Evolutionary conservation across 2,888 invertebrate genomes (phyloP), one percentile per base, ranked within the genome.

Genomic region (Callyntrura guangdongensis): DNA sequence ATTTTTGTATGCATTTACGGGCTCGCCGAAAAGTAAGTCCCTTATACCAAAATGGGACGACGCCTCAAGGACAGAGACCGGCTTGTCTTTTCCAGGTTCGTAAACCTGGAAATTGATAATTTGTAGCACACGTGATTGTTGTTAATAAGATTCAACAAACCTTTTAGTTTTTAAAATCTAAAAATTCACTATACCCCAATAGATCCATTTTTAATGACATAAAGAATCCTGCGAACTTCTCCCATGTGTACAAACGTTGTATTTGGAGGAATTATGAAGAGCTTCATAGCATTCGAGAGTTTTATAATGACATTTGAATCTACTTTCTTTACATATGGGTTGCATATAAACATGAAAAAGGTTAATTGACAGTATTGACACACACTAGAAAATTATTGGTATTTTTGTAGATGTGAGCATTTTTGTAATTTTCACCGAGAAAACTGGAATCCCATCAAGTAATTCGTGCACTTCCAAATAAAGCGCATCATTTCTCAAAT

Each of bases 201-300:
- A 9, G 94, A 93, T 14, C 94, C 94, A 61, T 83, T 47, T 81
- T 90, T 92, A 17, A 94, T 91, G 0, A 94, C 22, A 49, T 94
- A 94, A 84, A 94, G 90, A 20, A 92, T 89, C 61, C 94, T 64
- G 47, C 94, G 82, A 20, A 94, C 93, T 81, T 94, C 94, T 56
- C 94, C 94, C 22, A 81, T 91, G 4, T 84, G 90, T 45, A 93
- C 25, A 67, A 93, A 93, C 5, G 84, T 93, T 3, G 91, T 92
- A 61, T 93, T 91, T 1, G 93, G 92, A 47, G 94, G 94, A 11
- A 94, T 86, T 9, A 93, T 17, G 53, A 92, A 92, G 0, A 92
- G 82, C n/a, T 91, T 88, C 90, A 94, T 91, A 4, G 84, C 17
- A 49, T 86, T 86, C 17, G 93, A 89, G 53, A 94, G 86, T 17